Percentiles rank a stretch among this genome's conserved stretches.
These are phyloP conservation scores for Gyps fulvus DNA, from an alignment of 2,113 vertebrate species.

Conservation along the genomic window DNA sequence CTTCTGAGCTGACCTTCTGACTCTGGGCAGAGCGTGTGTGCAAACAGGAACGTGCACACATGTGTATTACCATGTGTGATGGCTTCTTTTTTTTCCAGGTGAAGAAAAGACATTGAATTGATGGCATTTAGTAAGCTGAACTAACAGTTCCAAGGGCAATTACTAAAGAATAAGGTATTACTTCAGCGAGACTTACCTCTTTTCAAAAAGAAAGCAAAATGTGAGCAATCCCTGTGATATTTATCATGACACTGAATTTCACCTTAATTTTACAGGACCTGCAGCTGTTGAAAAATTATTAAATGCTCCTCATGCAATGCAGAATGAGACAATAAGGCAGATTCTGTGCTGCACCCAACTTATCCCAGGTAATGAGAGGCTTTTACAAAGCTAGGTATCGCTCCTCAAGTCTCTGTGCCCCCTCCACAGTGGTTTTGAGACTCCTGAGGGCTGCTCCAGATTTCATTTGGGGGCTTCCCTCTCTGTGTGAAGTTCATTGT, in stretches of 20 bases:
- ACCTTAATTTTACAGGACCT: background rate
- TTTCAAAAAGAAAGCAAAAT: background rate
- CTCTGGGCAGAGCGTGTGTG: accelerated
- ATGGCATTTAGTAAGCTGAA: background rate
- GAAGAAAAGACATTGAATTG: background rate
- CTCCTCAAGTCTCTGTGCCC: background rate
- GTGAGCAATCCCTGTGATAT: background rate
- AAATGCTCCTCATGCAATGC: background rate
- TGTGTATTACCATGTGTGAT: accelerated
- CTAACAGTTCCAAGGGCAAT: background rate
- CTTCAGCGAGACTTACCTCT: background rate
- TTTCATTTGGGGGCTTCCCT: background rate
- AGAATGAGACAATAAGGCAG: background rate
- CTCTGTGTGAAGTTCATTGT: background rate
- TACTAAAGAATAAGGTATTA: background rate
- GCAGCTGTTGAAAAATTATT: background rate
- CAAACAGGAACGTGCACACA: no score
- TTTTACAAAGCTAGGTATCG: background rate
- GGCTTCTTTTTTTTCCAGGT: background rate
- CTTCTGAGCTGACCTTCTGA: background rate
- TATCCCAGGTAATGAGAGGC: background rate
- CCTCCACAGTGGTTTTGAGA: background rate
- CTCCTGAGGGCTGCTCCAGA: background rate
- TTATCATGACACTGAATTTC: background rate
- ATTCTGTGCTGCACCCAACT: background rate